These are phyloP conservation scores for Hippopotamyrus pictus DNA, from an alignment of 2,797 vertebrate species.

Conservation along the genomic window DNA sequence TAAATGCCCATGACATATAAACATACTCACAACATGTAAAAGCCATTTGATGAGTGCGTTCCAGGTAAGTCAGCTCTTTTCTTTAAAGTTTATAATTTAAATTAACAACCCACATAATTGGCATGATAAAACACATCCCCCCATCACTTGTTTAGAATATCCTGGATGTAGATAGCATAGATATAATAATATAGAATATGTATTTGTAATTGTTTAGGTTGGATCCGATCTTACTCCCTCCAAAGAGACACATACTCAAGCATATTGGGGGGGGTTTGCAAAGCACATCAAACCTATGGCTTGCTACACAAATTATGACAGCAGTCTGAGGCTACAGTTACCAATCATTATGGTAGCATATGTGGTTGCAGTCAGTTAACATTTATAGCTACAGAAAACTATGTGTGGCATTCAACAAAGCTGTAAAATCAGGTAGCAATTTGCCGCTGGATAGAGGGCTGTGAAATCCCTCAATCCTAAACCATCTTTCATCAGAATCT, in stretches of 20 bases:
- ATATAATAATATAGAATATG: not conserved
- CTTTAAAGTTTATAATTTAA: not conserved
- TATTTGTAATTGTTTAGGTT: not conserved
- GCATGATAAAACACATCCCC: not conserved
- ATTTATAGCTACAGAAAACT: not conserved
- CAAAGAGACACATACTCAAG: not conserved
- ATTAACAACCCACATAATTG: not conserved
- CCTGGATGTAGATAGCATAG: not conserved
- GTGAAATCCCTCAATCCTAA: not conserved
- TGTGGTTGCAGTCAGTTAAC: not conserved
- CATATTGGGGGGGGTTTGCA: not conserved
- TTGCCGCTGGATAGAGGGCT: not conserved
- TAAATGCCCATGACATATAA: not conserved
- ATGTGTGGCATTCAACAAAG: not conserved
- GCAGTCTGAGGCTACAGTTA: not conserved
- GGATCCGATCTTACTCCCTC: not conserved
- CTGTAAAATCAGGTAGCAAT: not conserved
- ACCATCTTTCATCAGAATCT: not conserved
- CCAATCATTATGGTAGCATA: not conserved
- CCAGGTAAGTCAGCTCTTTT: not conserved
- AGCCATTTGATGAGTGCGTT: not conserved
- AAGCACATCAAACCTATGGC: not conserved
- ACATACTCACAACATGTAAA: not conserved
- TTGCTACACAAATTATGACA: not conserved
- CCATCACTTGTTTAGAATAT: not conserved